Conservation (phyloP, 2,888 invertebrate species). For the Leptothorax acervorum region DNA sequence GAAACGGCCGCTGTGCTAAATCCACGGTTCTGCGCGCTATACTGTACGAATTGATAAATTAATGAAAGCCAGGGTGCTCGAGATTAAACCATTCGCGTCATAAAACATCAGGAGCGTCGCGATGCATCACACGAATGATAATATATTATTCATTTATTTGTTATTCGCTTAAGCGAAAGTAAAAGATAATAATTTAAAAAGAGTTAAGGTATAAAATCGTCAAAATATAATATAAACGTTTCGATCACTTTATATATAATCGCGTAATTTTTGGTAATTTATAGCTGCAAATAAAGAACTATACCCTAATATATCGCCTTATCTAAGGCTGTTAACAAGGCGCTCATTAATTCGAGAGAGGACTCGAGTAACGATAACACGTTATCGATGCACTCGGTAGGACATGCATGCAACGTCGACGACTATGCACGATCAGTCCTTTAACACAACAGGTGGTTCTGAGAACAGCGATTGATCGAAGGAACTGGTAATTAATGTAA, state of each 20-base stretch:
- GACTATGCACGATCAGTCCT: conserved; percentile 60
- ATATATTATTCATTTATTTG: background rate
- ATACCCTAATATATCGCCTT: background rate
- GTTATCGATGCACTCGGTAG: conserved; percentile 56
- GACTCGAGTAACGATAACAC: conserved; percentile 32
- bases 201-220: background rate
- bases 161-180: background rate
- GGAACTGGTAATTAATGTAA: conserved; percentile 63
- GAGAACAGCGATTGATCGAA: conserved; percentile 69
- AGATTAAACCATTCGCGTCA: conserved; percentile 11
- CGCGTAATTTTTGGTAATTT: background rate
- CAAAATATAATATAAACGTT: background rate
- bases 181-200: background rate
- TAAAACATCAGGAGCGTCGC: background rate
- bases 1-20: conserved; percentile 19
- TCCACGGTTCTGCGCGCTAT: background rate
- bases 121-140: background rate
- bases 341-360: conserved; percentile 47
- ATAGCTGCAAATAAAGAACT: background rate
- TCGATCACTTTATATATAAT: background rate
- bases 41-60: conserved; percentile 13
- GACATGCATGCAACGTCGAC: conserved; percentile 45
- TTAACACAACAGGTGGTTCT: conserved; percentile 72
- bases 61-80: conserved; percentile 19
- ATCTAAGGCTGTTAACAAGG: conserved; percentile 23